A percentile compares a stretch with the other conserved stretches of the same genome.
phyloP scores from a whole-genome alignment of 2,113 vertebrate genomes.

The Lucifuga dentata region DNA sequence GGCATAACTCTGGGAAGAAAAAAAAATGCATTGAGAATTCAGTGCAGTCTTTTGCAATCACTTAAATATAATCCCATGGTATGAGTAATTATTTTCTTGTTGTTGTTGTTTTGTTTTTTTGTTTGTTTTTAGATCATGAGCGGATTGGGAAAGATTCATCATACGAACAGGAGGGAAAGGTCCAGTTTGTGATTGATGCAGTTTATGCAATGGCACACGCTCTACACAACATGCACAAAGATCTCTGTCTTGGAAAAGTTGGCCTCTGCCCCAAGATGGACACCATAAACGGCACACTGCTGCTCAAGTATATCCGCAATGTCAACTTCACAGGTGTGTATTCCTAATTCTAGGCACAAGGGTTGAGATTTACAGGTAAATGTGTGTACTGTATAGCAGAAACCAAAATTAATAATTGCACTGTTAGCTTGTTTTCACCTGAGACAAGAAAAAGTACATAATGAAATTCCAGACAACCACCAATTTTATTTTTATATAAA shows the following conservation, averaged over 20 bases:
- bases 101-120: slow-evolving; percentile 19
- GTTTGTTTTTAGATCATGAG: slow-evolving; percentile 86
- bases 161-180: slow-evolving; percentile 96
- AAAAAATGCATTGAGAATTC: neutral
- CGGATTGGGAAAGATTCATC: slow-evolving; percentile 93
- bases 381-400: too few species aligned
- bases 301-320: slow-evolving; percentile 93
- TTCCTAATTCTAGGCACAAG: slow-evolving; percentile 2
- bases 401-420: too few species aligned
- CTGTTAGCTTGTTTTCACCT: too few species aligned
- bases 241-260: slow-evolving; percentile 90
- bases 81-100: neutral
- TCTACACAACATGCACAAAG: slow-evolving; percentile 93
- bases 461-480: too few species aligned
- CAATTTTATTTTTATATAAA: too few species aligned
- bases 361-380: too few species aligned
- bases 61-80: neutral
- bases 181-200: slow-evolving; percentile 95
- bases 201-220: slow-evolving; percentile 96
- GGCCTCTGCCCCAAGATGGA: slow-evolving; percentile 94
- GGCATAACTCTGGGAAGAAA: neutral
- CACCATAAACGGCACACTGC: slow-evolving; percentile 88
- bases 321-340: slow-evolving; percentile 95
- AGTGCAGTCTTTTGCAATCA: neutral
- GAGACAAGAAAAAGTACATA: too few species aligned